Evolutionary conservation across 35 echinoderm and acorn worm species (phyloP).

Genomic region (Lytechinus variegatus): DNA sequence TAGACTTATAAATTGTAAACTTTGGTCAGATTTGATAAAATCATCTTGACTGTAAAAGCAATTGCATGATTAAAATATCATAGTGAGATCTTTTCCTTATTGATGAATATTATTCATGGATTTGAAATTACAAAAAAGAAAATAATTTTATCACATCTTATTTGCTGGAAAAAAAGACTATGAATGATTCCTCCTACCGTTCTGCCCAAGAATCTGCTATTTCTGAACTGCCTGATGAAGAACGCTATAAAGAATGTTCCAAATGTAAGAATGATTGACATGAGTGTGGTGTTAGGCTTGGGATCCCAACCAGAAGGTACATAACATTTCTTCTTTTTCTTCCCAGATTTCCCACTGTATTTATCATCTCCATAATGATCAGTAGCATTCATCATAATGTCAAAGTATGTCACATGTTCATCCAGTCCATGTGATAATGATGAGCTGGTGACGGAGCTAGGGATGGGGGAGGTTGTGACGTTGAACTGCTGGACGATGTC

Average conservation of each 20-base stretch:
- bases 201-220: slow-evolving; percentile 88
- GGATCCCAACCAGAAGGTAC: slow-evolving; percentile 54
- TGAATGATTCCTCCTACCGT: slow-evolving; percentile 59
- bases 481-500: neutral
- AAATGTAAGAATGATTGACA: slow-evolving; percentile 87
- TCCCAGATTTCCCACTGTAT: neutral
- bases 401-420: neutral
- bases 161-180: neutral
- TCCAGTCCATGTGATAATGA: neutral
- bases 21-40: neutral
- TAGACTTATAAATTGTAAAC: no score
- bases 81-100: neutral
- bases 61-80: neutral
- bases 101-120: neutral
- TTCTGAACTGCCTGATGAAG: slow-evolving; percentile 76
- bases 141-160: no score
- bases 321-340: slow-evolving; percentile 32
- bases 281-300: slow-evolving; percentile 72
- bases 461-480: neutral
- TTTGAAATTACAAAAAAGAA: neutral
- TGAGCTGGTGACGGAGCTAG: neutral
- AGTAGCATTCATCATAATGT: slow-evolving; percentile 19
- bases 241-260: slow-evolving; percentile 93
- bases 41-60: neutral
- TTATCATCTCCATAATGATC: neutral